These are phyloP conservation scores for Zaprionus vittiger DNA, from an alignment of 1,140 invertebrate species.

Conservation along the genomic window DNA sequence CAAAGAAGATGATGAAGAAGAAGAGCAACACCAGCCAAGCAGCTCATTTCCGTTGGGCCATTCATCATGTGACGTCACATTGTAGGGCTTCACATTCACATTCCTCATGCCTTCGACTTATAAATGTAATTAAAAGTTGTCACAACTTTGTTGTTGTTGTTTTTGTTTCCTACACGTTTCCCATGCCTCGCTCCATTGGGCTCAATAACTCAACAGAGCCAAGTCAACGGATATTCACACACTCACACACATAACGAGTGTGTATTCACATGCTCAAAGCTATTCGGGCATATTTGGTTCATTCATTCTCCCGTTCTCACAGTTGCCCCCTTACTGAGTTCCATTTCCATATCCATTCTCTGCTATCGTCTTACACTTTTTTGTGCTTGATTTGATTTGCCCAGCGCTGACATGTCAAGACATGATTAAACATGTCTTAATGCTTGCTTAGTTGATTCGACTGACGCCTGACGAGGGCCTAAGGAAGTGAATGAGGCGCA, in stretches of 20 bases:
- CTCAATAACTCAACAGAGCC: slow-evolving; percentile 2
- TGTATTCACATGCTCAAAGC: slow-evolving; percentile 15
- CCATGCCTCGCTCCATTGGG: slow-evolving; percentile 46
- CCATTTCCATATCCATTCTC: slow-evolving; percentile 13
- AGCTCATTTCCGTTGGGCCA: slow-evolving; percentile 72
- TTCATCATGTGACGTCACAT: slow-evolving; percentile 54
- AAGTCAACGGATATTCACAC: slow-evolving; percentile 40
- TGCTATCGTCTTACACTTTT: slow-evolving; percentile 41
- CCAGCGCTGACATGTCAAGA: slow-evolving; percentile 36
- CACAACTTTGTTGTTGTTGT: slow-evolving; percentile 42
- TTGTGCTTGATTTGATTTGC: slow-evolving; percentile 23
- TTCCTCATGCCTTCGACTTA: slow-evolving; percentile 22
- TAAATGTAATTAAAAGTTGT: slow-evolving; percentile 79
- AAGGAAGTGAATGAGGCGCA: slow-evolving; percentile 35
- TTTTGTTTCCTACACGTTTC: slow-evolving; percentile 9
- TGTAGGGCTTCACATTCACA: neutral
- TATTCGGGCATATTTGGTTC: neutral
- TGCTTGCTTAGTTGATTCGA: slow-evolving; percentile 30
- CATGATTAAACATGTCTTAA: slow-evolving; percentile 63
- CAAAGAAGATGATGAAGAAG: slow-evolving; percentile 4
- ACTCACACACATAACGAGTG: slow-evolving; percentile 5
- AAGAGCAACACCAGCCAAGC: neutral
- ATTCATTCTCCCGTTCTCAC: neutral
- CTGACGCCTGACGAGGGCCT: slow-evolving; percentile 29
- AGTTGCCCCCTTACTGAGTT: neutral